Percentiles rank a stretch among this genome's conserved stretches.
Evolutionary conservation across 2,888 invertebrate species (phyloP).

Genomic region (Rhagophthalmus giganteus): DNA sequence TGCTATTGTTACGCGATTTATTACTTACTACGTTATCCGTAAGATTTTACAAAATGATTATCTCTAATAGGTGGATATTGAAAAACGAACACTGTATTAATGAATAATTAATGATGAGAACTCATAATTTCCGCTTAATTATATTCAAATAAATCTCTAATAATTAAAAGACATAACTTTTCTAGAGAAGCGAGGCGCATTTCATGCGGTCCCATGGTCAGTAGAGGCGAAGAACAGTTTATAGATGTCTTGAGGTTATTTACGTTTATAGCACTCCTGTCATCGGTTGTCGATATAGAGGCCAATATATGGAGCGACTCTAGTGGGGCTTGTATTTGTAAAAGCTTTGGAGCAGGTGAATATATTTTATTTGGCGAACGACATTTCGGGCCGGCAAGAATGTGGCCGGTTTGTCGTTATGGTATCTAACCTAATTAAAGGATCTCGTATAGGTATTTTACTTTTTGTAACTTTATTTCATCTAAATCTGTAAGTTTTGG

Average conservation of each 20-base stretch:
- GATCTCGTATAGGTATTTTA: conserved; percentile 27
- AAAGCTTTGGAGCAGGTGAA: conserved; percentile 34
- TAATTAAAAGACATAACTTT: not conserved
- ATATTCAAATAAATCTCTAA: not conserved
- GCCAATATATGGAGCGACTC: conserved; percentile 39
- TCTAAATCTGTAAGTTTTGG: conserved; percentile 4
- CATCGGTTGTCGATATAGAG: conserved; percentile 41
- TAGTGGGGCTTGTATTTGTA: conserved; percentile 37
- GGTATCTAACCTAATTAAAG: conserved; percentile 33
- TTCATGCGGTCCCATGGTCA: not conserved
- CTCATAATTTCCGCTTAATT: too few species aligned
- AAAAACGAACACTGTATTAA: too few species aligned
- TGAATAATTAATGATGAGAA: too few species aligned
- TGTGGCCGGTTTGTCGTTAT: conserved; percentile 31
- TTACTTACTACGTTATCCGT: too few species aligned
- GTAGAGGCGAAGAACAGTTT: not conserved
- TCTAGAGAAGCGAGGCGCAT: not conserved
- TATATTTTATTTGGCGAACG: conserved; percentile 35
- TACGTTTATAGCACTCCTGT: conserved; percentile 40
- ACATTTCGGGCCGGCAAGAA: conserved; percentile 32
- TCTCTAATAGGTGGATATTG: too few species aligned
- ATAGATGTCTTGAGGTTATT: conserved; percentile 35
- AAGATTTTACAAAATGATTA: too few species aligned
- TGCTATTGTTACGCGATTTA: too few species aligned
- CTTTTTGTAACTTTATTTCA: conserved; percentile 26